A percentile compares a stretch with the other conserved stretches of the same genome.
Evolutionary conservation across 2,113 vertebrate genomes (phyloP).

Genomic region (Nyctereutes procyonoides): DNA sequence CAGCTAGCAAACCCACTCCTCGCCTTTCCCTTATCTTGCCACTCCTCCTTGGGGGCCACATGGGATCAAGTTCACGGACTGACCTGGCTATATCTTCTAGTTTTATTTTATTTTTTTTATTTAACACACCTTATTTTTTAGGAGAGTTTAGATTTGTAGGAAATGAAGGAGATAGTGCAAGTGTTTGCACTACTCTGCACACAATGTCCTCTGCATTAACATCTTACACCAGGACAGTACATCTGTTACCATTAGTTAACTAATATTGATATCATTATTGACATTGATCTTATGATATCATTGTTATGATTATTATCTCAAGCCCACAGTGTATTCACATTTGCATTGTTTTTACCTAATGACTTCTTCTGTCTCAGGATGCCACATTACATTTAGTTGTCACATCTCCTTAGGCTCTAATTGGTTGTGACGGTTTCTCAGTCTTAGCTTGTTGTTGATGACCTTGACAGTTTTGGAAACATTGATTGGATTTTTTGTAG

Average conservation of each 20-base stretch:
- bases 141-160: neutral
- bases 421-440: neutral
- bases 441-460: neutral
- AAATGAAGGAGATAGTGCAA: neutral
- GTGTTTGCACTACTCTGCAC: neutral
- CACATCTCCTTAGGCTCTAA: neutral
- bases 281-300: neutral
- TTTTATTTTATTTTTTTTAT: neutral
- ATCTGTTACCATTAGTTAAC: neutral
- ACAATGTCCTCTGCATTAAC: neutral
- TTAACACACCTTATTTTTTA: neutral
- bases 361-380: neutral
- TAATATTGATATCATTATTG: neutral
- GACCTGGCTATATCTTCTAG: neutral
- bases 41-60: neutral
- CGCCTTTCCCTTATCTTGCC: fast-evolving
- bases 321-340: neutral
- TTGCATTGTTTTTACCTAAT: neutral
- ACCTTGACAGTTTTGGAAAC: neutral
- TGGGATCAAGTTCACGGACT: neutral
- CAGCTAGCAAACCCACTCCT: neutral
- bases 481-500: neutral
- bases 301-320: neutral
- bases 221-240: neutral
- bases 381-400: too few relatives aligned